A percentile compares a stretch with the other conserved stretches of the same genome.
phyloP scores from a whole-genome alignment of 2,797 vertebrate genomes.

The Xerus rutilus region DNA sequence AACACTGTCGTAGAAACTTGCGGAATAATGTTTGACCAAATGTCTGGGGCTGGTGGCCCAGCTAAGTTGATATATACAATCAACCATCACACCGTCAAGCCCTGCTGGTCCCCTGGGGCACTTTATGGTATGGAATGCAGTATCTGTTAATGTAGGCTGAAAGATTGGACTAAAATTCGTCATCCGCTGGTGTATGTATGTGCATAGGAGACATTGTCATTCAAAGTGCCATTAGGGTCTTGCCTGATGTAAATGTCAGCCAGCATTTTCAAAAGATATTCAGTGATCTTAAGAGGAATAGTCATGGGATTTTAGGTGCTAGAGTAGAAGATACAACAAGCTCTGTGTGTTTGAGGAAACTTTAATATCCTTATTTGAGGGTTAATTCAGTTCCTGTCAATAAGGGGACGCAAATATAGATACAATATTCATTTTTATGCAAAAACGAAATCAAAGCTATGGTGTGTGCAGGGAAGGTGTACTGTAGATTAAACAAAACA shows the following conservation, averaged over 20 bases:
- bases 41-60: background rate
- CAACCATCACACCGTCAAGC: background rate
- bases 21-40: conserved; percentile 28
- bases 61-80: background rate
- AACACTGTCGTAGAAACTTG: background rate
- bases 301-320: conserved; percentile 1
- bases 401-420: conserved; percentile 62
- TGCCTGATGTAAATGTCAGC: background rate
- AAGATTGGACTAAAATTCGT: background rate
- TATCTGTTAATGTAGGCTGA: background rate
- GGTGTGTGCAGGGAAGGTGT: conserved; percentile 23
- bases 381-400: conserved; percentile 58
- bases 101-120: background rate
- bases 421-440: conserved; percentile 66
- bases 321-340: background rate
- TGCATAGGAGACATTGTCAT: background rate
- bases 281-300: background rate
- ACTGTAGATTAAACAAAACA: conserved; percentile 75
- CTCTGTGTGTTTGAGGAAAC: conserved; percentile 59
- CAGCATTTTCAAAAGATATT: conserved; percentile 8
- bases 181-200: background rate
- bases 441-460: conserved; percentile 65
- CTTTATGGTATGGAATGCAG: background rate
- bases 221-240: conserved; percentile 1
- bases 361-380: conserved; percentile 45